A percentile compares a stretch with the other conserved stretches of the same genome.
These are phyloP conservation scores for Tribolium madens DNA, from an alignment of 1,140 invertebrate genomes.

Conservation along the genomic window DNA sequence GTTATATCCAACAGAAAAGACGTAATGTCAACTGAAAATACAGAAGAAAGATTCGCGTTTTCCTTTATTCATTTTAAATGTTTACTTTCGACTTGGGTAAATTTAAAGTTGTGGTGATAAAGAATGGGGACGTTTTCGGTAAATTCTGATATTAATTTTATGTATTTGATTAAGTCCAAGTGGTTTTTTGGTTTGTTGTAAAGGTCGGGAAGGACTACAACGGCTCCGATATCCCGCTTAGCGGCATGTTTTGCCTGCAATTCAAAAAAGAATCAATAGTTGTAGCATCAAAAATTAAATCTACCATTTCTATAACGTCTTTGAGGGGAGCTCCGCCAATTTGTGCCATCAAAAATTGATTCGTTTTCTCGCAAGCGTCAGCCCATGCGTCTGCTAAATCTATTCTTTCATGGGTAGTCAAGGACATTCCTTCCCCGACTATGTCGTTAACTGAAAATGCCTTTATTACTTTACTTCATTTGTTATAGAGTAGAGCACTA, in stretches of 20 bases:
- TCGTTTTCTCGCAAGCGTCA: conserved; percentile 68
- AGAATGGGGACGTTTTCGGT: conserved; percentile 82
- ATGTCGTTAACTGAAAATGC: conserved; percentile 78
- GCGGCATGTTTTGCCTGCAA: conserved; percentile 80
- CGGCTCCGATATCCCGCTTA: conserved; percentile 73
- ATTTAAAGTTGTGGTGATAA: conserved; percentile 83
- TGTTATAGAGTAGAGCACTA: conserved; percentile 58
- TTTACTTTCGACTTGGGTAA: conserved; percentile 78
- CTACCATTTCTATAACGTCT: conserved; percentile 79
- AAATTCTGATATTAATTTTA: conserved; percentile 74
- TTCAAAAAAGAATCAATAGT: neutral
- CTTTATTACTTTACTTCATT: neutral
- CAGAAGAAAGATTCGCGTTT: neutral
- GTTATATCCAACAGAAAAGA: conserved; percentile 60
- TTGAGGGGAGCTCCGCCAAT: conserved; percentile 78
- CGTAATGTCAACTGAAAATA: conserved; percentile 58
- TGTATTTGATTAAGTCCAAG: conserved; percentile 76
- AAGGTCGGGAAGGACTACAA: conserved; percentile 81
- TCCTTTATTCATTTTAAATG: conserved; percentile 31
- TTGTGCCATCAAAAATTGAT: conserved; percentile 80
- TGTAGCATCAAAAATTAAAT: neutral
- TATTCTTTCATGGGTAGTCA: conserved; percentile 78
- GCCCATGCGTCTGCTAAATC: conserved; percentile 76
- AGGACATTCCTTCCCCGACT: conserved; percentile 80
- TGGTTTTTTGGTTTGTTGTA: conserved; percentile 79